These are phyloP conservation scores for Polyploca ridens DNA, from an alignment of 2,888 invertebrate species.

Conservation along the genomic window DNA sequence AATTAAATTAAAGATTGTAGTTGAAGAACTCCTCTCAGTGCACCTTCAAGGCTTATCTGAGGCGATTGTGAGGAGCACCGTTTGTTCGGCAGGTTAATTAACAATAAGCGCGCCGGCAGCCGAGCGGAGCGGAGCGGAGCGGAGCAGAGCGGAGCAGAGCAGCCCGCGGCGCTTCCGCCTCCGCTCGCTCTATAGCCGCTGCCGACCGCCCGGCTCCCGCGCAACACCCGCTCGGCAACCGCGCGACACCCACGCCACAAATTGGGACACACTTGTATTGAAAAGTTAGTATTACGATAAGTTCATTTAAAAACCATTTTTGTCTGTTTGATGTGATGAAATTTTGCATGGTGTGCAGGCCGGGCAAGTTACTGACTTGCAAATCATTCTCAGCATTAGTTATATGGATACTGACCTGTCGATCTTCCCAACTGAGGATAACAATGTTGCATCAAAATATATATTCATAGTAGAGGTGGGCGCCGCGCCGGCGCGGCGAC, in stretches of 20 bases:
- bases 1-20: too few species aligned
- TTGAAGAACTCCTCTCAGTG: slow-evolving; percentile 21
- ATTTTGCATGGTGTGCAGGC: too few species aligned
- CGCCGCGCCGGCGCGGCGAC: too few species aligned
- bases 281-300: not conserved
- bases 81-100: slow-evolving; percentile 63
- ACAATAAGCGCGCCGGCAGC: slow-evolving; percentile 48
- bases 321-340: too few species aligned
- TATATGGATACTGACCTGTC: too few species aligned
- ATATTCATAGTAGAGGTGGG: too few species aligned
- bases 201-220: slow-evolving; percentile 5
- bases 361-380: too few species aligned
- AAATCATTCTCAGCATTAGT: too few species aligned
- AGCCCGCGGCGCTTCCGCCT: slow-evolving; percentile 25
- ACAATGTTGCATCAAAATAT: too few species aligned
- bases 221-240: slow-evolving; percentile 12
- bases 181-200: slow-evolving; percentile 1
- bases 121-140: slow-evolving; percentile 26
- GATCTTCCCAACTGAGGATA: too few species aligned
- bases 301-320: too few species aligned
- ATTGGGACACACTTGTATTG: not conserved
- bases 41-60: slow-evolving; percentile 27
- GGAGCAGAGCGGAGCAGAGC: slow-evolving; percentile 22
- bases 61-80: slow-evolving; percentile 36
- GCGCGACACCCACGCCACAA: not conserved